Base-by-base conservation (phyloP, 2,888 invertebrate species). In the Volucella inflata region DNA sequence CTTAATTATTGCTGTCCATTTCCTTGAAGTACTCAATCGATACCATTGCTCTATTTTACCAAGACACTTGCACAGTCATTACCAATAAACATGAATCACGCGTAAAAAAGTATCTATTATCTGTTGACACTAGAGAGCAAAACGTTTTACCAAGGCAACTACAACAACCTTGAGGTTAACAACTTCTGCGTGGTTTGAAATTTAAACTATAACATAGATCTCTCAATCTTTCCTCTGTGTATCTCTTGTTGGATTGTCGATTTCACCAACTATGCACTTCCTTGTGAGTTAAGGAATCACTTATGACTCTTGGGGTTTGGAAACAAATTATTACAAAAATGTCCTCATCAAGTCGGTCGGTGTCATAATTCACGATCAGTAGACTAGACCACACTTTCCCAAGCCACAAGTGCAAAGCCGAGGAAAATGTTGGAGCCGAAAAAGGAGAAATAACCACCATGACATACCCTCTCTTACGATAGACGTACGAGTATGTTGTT, bases 401-500 rank as follows among this genome's bases (percentile, higher is more conserved):
- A 30, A 30, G 30, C 30, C 30, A 30, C 30, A 30, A 30, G 30
- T 30, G 30, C 30, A 30, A 30, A 30, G 30, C 30, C 30, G 30
- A 30, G 30, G 30, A 30, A 30, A 30, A 30, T 30, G 30, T 30
- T 6, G 30, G 6, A 30, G 30, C 6, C 30, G 30, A 30, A 6
- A 30, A 30, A 30, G 30, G 30, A 30, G 30, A 30, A 30, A 30
- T 6, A 30, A 30, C 30, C 6, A 30, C 6, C 30, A 30, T 30
- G 30, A 30, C 6, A 6, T 30, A 30, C 6, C 6, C 50, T 2
- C 48, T 60, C 16, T 30, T 59, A 50, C 68, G 83, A 72, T 53
- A 46, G 46, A 72, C 42, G 71, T 85, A 70, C 30, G 30, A 30
- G 30, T 30, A 30, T 30, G 30, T 30, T 30, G 30, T 30, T 30